Evolutionary conservation across 2,113 vertebrate species (phyloP).

Genomic region (Tragelaphus strepsiceros): DNA sequence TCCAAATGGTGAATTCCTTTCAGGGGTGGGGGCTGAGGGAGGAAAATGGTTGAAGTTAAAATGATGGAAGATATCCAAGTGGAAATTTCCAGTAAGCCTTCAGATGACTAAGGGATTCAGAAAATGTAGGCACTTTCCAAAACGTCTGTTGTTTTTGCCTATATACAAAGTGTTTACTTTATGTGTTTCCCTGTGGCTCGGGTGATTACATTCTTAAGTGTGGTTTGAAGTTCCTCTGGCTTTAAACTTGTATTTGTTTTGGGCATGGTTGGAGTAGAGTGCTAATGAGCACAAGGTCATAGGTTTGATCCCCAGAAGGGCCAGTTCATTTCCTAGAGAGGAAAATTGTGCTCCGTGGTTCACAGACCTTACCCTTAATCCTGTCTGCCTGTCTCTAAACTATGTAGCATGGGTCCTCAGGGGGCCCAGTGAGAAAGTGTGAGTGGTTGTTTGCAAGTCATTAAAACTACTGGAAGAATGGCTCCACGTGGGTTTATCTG

Average conservation of each 20-base stretch:
- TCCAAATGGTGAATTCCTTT: slow-evolving; percentile 19
- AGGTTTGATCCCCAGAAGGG: slow-evolving; percentile 54
- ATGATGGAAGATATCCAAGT: slow-evolving; percentile 33
- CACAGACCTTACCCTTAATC: slow-evolving; percentile 40
- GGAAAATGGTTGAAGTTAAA: slow-evolving; percentile 40
- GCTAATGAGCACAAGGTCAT: slow-evolving; percentile 53
- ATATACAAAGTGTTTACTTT: slow-evolving; percentile 64
- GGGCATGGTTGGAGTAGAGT: slow-evolving; percentile 42
- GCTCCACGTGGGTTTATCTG: background rate
- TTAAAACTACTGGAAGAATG: background rate
- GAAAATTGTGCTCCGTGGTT: slow-evolving; percentile 24
- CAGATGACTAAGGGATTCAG: slow-evolving; percentile 53
- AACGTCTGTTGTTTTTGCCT: slow-evolving; percentile 45
- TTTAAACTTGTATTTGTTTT: slow-evolving; percentile 63
- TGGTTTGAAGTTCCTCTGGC: slow-evolving; percentile 54
- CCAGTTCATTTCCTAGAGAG: slow-evolving; percentile 35
- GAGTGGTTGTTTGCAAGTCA: background rate
- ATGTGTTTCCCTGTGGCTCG: slow-evolving; percentile 53
- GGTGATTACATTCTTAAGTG: slow-evolving; percentile 68
- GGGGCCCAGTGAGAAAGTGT: background rate
- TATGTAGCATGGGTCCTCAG: background rate
- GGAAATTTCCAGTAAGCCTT: slow-evolving; percentile 65
- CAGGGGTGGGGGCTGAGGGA: background rate
- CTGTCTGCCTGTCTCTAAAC: slow-evolving; percentile 28
- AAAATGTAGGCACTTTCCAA: slow-evolving; percentile 52